Evolutionary conservation across 2,113 vertebrate genomes (phyloP).

Genomic region (Plectropomus leopardus): DNA sequence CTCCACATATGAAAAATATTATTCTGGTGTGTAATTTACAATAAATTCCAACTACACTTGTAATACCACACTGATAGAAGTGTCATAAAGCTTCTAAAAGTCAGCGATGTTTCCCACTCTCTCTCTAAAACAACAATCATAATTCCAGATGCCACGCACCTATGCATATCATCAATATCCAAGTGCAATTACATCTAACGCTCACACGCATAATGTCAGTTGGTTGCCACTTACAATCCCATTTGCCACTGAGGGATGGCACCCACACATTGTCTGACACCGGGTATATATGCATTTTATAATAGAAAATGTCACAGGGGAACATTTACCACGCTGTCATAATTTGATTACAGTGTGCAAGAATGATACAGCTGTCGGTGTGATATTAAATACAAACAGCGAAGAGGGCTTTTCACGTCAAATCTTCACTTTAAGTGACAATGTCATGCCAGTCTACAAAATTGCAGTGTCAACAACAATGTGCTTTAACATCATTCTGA

Average conservation of each 20-base stretch:
- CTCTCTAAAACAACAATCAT: conserved; percentile 49
- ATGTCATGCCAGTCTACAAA: conserved; percentile 63
- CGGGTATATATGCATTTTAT: conserved; percentile 77
- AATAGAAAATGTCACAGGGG: conserved; percentile 82
- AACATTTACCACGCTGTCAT: conserved; percentile 78
- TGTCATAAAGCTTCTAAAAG: conserved; percentile 35
- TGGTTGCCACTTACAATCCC: conserved; percentile 77
- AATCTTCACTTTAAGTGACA: conserved; percentile 80
- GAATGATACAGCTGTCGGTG: conserved; percentile 80
- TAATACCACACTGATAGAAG: conserved; percentile 12
- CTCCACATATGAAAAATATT: neutral
- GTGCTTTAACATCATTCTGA: conserved; percentile 70
- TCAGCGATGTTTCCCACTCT: conserved; percentile 11
- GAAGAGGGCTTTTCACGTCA: conserved; percentile 66
- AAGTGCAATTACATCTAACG: conserved; percentile 65
- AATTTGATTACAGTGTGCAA: conserved; percentile 81
- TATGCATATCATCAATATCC: conserved; percentile 70
- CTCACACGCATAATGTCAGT: conserved; percentile 64
- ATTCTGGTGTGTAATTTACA: neutral
- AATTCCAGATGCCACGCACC: conserved; percentile 68
- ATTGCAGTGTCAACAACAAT: conserved; percentile 80
- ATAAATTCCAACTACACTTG: neutral
- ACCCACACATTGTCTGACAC: conserved; percentile 76
- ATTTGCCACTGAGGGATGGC: conserved; percentile 72
- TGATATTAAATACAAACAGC: conserved; percentile 77